These are phyloP conservation scores for Leucopternis melanops DNA, from an alignment of 2,113 vertebrate genomes.

Conservation along the genomic window DNA sequence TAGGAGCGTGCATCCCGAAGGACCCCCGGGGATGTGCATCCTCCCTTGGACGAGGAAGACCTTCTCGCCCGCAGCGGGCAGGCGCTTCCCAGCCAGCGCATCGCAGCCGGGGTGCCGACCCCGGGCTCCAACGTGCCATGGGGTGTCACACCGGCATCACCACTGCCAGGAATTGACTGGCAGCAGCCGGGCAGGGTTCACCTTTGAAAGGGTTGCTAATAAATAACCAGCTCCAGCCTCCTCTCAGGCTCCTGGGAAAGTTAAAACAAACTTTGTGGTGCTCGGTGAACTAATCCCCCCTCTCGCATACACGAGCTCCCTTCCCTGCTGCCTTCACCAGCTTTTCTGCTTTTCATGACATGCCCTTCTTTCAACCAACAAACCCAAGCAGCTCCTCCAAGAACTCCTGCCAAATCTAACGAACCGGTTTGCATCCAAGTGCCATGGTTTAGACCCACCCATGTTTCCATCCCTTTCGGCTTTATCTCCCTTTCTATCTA, in stretches of 20 bases:
- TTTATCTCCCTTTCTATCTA: not conserved
- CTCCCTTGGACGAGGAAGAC: not conserved
- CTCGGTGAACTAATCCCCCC: not conserved
- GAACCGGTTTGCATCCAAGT: not conserved
- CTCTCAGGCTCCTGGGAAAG: not conserved
- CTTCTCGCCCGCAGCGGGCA: not conserved
- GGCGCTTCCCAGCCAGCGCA: accelerated
- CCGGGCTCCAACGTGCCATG: accelerated
- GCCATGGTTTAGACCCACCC: not conserved
- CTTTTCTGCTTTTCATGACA: not conserved
- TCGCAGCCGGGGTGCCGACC: not conserved
- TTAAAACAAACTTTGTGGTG: not conserved
- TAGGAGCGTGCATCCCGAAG: not conserved
- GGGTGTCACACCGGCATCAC: not conserved
- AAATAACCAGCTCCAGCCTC: not conserved
- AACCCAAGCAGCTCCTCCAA: not conserved
- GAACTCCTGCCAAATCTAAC: not conserved
- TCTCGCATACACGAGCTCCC: accelerated
- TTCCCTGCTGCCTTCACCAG: not conserved
- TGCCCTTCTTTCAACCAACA: not conserved
- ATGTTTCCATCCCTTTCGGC: not conserved
- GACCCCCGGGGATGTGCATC: not conserved
- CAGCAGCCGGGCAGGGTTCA: not conserved
- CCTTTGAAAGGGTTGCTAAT: not conserved
- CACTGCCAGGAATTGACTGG: not conserved